These are phyloP conservation scores for Amblyopsis rosae DNA, from an alignment of 2,113 vertebrate genomes.

Conservation along the genomic window DNA sequence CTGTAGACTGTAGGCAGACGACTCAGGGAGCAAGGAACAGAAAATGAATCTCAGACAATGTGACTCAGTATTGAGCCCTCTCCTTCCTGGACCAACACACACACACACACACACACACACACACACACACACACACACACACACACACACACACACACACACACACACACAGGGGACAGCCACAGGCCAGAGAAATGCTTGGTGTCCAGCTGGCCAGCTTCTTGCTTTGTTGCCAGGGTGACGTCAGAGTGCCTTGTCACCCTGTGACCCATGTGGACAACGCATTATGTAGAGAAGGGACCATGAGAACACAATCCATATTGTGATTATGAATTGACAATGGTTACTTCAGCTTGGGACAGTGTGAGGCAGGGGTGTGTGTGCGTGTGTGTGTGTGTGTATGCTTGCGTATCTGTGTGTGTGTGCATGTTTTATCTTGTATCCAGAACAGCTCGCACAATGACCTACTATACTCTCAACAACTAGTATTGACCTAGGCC, in stretches of 20 bases:
- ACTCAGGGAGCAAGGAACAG: slow-evolving; percentile 50
- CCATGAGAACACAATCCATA: slow-evolving; percentile 76
- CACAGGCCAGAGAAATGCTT: slow-evolving; percentile 58
- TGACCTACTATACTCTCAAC: slow-evolving; percentile 18
- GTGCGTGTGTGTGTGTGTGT: not conserved
- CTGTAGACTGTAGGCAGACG: slow-evolving; percentile 53
- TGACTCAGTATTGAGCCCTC: slow-evolving; percentile 56
- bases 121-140: slow-evolving; percentile 18
- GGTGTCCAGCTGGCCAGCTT: slow-evolving; percentile 53
- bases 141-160: not conserved
- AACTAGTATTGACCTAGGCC: slow-evolving; percentile 23
- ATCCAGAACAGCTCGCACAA: slow-evolving; percentile 10
- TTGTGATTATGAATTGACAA: slow-evolving; percentile 75
- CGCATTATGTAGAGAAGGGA: slow-evolving; percentile 46
- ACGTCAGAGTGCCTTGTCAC: slow-evolving; percentile 50
- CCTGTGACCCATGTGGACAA: slow-evolving; percentile 56
- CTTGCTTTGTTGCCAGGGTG: slow-evolving; percentile 60
- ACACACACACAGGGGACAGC: slow-evolving; percentile 39
- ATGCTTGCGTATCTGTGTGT: not conserved
- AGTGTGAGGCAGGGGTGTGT: not conserved
- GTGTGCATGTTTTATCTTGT: slow-evolving; percentile 1
- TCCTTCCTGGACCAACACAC: not conserved
- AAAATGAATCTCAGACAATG: slow-evolving; percentile 69
- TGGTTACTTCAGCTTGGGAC: slow-evolving; percentile 12
- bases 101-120: not conserved